phyloP scores from a whole-genome alignment of 2,113 vertebrate species.

The Cariama cristata region DNA sequence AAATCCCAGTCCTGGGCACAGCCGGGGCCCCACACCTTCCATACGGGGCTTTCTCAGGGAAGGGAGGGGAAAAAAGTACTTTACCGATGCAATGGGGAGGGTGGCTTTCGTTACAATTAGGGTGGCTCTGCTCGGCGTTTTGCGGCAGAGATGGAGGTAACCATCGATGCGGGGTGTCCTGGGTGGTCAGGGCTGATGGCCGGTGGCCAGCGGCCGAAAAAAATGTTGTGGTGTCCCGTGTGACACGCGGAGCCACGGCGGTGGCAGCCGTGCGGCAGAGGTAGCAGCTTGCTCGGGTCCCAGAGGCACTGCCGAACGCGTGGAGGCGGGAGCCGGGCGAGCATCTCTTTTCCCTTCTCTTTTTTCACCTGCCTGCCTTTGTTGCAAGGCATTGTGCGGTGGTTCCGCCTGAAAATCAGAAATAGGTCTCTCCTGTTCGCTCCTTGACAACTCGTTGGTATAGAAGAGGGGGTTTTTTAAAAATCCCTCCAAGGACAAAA shows the following conservation, averaged over 20 bases:
- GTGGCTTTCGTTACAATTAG: background rate
- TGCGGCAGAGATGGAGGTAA: background rate
- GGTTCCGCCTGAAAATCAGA: slow-evolving; percentile 60
- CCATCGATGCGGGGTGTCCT: background rate
- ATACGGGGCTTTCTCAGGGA: background rate
- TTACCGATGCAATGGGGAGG: background rate
- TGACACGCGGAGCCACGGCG: no score
- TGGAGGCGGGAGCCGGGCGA: background rate
- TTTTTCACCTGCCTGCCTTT: slow-evolving; percentile 16
- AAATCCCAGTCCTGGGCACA: background rate
- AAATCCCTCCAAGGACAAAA: background rate
- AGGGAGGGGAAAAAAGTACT: accelerated
- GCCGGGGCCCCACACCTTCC: background rate
- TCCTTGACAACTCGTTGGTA: background rate
- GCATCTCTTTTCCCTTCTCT: background rate
- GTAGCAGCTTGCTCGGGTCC: background rate
- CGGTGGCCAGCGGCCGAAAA: background rate
- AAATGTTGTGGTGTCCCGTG: no score
- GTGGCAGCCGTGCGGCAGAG: background rate
- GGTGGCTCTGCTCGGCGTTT: accelerated
- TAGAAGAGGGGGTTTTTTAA: background rate
- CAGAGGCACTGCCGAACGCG: accelerated
- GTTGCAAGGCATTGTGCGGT: background rate
- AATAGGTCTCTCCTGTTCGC: background rate
- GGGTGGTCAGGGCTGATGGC: background rate